Evolutionary conservation across 1,140 invertebrate species (phyloP), one percentile per base, ranked within the genome.

Genomic region (Plutomurus gul): DNA sequence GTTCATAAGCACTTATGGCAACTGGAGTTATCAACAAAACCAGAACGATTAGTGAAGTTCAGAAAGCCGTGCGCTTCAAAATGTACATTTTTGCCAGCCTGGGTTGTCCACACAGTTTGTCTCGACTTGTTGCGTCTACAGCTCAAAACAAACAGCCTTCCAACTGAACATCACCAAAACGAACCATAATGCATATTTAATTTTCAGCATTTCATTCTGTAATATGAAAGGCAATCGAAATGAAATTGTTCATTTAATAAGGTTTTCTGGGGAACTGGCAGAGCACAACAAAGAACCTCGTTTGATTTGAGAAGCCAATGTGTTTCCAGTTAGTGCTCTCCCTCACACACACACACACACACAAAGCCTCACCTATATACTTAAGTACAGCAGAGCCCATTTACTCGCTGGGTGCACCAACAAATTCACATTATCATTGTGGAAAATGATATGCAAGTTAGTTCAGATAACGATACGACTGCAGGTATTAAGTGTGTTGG

Each of bases 161-260:
- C 22, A 56, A 56, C 51, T 56, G 51, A 56, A 10, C 7, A 56
- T 56, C 51, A 25, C 3, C 25, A 56, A 27, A 65, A 22, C 25
- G 2, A 13, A 60, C 30, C 25, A 33, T 65, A 65, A 33, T 65
- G 27, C 56, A 65, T 65, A 65, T 65, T 65, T 65, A 65, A 65
- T 65, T 65, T 30, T 16, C 30, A 30, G 30, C 13, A 18, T 25
- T 65, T 33, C 39, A 33, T 33, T 65, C 27, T 16, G 36, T 65
- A 3, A 65, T 33, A 65, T 11, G 16, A 1, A 36, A 65, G 27
- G 56, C 18, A 56, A 25, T 1, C 25, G n/a, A n/a, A n/a, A n/a
- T 43, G 39, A n/a, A 10, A 13, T 43, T 13, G n/a, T 43, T 43
- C 39, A n/a, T 43, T 43, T 13, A 43, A 43, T 43, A 43, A 43